Evolutionary conservation across 2,113 vertebrate species (phyloP).

Genomic region (Gymnarchus niloticus): DNA sequence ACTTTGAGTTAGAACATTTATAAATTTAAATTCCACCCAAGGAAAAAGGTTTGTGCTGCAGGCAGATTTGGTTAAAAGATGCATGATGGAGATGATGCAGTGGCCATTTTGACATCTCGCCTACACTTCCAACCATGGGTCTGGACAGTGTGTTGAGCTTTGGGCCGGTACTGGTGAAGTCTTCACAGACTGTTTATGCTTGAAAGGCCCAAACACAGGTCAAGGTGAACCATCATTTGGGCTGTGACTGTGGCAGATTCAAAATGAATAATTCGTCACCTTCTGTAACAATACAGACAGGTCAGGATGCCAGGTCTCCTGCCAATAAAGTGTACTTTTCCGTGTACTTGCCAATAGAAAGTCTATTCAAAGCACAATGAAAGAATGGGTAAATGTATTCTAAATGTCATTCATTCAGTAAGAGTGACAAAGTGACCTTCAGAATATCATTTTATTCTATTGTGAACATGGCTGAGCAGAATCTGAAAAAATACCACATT

Average conservation of each 20-base stretch:
- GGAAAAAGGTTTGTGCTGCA: not conserved
- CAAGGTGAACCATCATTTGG: not conserved
- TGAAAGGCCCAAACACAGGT: not conserved
- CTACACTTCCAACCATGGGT: not conserved
- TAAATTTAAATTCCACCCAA: not conserved
- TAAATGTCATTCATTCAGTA: conserved; percentile 75
- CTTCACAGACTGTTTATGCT: not conserved
- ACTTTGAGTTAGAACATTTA: not conserved
- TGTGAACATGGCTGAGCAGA: conserved; percentile 54
- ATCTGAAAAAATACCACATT: conserved; percentile 63
- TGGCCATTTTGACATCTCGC: not conserved
- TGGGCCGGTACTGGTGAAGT: not conserved
- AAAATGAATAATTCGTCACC: conserved; percentile 44
- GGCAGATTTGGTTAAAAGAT: not conserved
- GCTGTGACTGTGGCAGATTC: conserved; percentile 27
- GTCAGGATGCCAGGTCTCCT: conserved; percentile 28
- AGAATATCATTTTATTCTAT: conserved; percentile 57
- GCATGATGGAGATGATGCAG: not conserved
- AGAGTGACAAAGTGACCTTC: conserved; percentile 65
- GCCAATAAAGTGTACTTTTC: conserved; percentile 42
- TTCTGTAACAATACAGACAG: conserved; percentile 36
- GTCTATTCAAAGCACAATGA: conserved; percentile 55
- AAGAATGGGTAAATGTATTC: conserved; percentile 62
- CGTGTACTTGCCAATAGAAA: conserved; percentile 38
- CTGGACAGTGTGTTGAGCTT: not conserved